These are phyloP conservation scores for Rhizoglyphus robini DNA, from an alignment of 1,140 invertebrate genomes.

Conservation along the genomic window DNA sequence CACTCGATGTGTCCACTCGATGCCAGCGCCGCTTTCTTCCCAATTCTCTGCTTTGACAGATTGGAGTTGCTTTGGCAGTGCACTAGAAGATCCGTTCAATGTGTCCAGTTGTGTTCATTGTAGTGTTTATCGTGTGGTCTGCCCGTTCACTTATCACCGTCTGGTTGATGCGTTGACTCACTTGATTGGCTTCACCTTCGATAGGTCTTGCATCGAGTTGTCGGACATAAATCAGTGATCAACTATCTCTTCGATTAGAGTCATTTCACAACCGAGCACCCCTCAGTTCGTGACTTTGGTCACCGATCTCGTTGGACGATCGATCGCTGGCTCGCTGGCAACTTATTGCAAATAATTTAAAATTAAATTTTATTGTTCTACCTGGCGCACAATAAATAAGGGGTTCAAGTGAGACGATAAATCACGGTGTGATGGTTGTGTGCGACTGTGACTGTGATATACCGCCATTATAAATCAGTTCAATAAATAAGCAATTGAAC, in stretches of 20 bases:
- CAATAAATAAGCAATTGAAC: slow-evolving; percentile 1
- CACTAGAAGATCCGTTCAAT: no score
- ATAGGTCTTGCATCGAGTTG: background rate
- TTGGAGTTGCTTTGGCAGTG: no score
- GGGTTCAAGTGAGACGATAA: slow-evolving; percentile 1
- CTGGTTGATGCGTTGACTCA: no score
- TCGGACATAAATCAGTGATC: background rate
- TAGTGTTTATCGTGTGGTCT: no score
- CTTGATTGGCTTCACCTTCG: background rate
- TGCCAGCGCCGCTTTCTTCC: background rate
- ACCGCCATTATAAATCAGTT: slow-evolving; percentile 12
- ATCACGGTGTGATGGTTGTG: no score
- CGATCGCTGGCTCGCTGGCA: background rate
- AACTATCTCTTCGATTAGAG: background rate
- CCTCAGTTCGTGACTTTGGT: background rate
- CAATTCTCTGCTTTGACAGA: no score
- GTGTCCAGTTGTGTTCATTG: no score
- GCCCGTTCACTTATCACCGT: no score
- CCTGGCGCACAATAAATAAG: background rate
- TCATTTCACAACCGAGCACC: background rate
- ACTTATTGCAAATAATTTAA: background rate
- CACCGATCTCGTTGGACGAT: background rate
- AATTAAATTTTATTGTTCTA: background rate
- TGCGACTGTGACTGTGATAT: background rate
- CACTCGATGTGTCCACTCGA: no score